Evolutionary conservation across 2,888 invertebrate genomes (phyloP), one percentile per base, ranked within the genome.

Genomic region (Mythimna ferrago): DNA sequence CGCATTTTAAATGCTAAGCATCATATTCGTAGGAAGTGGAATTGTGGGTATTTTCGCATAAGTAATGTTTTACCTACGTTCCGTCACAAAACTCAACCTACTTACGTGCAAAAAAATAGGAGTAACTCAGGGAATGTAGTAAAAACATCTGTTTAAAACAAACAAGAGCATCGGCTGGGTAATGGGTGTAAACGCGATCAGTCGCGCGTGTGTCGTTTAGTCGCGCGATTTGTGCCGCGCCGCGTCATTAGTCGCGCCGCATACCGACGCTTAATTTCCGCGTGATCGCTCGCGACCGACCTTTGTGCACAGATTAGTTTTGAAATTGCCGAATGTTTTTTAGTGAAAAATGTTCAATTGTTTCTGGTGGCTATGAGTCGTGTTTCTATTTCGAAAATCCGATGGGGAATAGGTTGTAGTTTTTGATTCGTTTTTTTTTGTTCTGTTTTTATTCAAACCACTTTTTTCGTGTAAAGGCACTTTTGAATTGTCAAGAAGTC

Each of bases 211-310:
- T 74, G 79, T 75, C 81, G 76, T 71, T 86, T 79, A 75, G 82
- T 80, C 85, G 86, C 76, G 77, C 86, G 87, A 86, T 87, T 87
- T 86, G 81, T 81, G 80, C 65, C 76, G 80, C 74, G 79, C 70
- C 77, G 80, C 71, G 70, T 84, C 79, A 79, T 79, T 84, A 76
- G 76, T 77, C 78, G 81, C 82, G 73, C 51, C 82, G 67, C 81
- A 83, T 76, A 64, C 78, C 83, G 71, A 73, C 81, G 85, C 73
- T 79, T 80, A 75, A 76, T 78, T 86, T 86, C 78, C 81, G 78
- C 81, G 82, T 76, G 87, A 86, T 84, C 82, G 82, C 77, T 74
- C 78, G 66, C 83, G 48, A 73, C 67, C 86, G 77, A 86, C 76
- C 78, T 82, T 78, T 85, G 78, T 80, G 77, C 73, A 19, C 72